Evolutionary conservation across 2,888 invertebrate species (phyloP).

Genomic region (Drosophila crucigera): DNA sequence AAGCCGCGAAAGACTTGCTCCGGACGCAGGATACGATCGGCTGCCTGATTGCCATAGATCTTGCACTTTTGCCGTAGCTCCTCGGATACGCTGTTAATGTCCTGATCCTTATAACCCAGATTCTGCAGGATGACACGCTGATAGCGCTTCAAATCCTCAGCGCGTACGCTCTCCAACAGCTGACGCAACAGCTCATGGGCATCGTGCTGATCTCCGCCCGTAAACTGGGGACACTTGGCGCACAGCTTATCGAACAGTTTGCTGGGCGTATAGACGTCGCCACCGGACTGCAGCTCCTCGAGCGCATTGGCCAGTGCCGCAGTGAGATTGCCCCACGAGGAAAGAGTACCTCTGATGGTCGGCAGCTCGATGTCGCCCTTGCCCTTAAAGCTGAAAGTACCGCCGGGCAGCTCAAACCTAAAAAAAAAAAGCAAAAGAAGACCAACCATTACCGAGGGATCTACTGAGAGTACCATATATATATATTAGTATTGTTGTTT

Average conservation of each 20-base stretch:
- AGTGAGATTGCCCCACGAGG: slow-evolving; percentile 90
- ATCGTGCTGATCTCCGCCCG: slow-evolving; percentile 98
- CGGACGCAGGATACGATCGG: slow-evolving; percentile 91
- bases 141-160: slow-evolving; percentile 92
- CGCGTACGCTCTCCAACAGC: slow-evolving; percentile 94
- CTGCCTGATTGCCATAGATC: slow-evolving; percentile 93
- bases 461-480: neutral
- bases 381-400: slow-evolving; percentile 87
- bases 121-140: slow-evolving; percentile 92
- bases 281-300: slow-evolving; percentile 88
- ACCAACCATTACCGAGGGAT: neutral
- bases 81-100: slow-evolving; percentile 91
- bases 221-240: slow-evolving; percentile 92
- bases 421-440: slow-evolving; percentile 20
- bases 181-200: slow-evolving; percentile 97
- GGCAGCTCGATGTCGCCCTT: slow-evolving; percentile 87
- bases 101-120: slow-evolving; percentile 91
- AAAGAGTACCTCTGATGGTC: slow-evolving; percentile 89
- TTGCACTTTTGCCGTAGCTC: slow-evolving; percentile 91
- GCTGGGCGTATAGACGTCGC: slow-evolving; percentile 88
- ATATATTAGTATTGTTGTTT: no score
- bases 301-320: slow-evolving; percentile 89
- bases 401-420: slow-evolving; percentile 90
- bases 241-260: slow-evolving; percentile 89
- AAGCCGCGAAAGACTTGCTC: slow-evolving; percentile 98